Conservation (phyloP, 2,888 invertebrate genomes). For the Drosophila percnosoma region DNA sequence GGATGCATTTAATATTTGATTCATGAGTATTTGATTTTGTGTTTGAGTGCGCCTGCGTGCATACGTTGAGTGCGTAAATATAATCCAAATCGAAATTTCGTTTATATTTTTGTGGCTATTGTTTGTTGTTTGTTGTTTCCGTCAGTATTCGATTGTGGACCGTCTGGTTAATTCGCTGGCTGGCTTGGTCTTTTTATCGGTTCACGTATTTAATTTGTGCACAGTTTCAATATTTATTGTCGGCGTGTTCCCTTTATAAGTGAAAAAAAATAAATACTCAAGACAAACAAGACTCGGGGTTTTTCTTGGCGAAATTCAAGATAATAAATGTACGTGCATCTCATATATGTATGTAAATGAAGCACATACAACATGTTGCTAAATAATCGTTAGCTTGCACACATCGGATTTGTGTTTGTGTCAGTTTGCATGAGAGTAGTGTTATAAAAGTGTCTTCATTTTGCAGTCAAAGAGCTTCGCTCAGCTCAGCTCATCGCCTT, state of each 20-base stretch:
- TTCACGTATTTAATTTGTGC: slow-evolving; percentile 62
- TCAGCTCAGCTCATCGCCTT: slow-evolving; percentile 9
- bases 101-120: slow-evolving; percentile 26
- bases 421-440: slow-evolving; percentile 8
- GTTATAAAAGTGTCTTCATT: slow-evolving; percentile 35
- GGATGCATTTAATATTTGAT: slow-evolving; percentile 2
- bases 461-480: slow-evolving; percentile 37
- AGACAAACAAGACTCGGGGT: slow-evolving; percentile 49
- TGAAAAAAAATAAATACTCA: slow-evolving; percentile 39
- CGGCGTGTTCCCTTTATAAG: slow-evolving; percentile 62
- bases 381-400: slow-evolving; percentile 33
- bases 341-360: slow-evolving; percentile 22
- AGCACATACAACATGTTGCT: slow-evolving; percentile 32
- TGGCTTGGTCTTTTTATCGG: slow-evolving; percentile 58
- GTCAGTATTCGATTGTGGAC: slow-evolving; percentile 25
- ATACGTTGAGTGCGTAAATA: slow-evolving; percentile 38
- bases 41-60: slow-evolving; percentile 23
- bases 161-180: slow-evolving; percentile 27
- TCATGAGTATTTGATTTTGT: slow-evolving; percentile 8
- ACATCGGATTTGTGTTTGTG: neutral
- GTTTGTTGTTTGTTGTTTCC: slow-evolving; percentile 17
- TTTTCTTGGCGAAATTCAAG: slow-evolving; percentile 43
- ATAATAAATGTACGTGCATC: slow-evolving; percentile 42
- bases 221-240: slow-evolving; percentile 72
- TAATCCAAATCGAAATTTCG: slow-evolving; percentile 51